These are phyloP conservation scores for Polymixis lichenea DNA, from an alignment of 2,888 invertebrate genomes.

Conservation along the genomic window DNA sequence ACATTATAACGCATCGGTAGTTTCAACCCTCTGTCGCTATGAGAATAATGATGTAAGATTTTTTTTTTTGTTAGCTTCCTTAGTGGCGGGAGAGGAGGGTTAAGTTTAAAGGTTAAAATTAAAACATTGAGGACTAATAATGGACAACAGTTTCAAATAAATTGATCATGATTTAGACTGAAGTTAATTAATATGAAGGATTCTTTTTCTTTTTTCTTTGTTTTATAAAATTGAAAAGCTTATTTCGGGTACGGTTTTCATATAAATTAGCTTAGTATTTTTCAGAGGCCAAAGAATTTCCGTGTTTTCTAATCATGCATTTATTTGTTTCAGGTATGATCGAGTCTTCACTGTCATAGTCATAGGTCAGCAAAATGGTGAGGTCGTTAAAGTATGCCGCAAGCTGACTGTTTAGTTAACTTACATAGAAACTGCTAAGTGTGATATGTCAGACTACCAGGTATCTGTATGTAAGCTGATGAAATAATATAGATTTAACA, in stretches of 20 bases:
- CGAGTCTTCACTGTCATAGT: not conserved
- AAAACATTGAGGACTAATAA: not conserved
- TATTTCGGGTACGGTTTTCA: not conserved
- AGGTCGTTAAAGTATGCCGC: not conserved
- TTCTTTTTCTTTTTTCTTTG: not conserved
- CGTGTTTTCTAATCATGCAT: not conserved
- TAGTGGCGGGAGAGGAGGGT: conserved; percentile 23
- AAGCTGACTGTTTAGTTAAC: not conserved
- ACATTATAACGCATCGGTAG: conserved; percentile 79
- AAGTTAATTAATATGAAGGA: not conserved
- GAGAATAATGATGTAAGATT: conserved; percentile 55
- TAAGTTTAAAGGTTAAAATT: not conserved
- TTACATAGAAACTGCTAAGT: not conserved
- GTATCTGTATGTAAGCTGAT: not conserved
- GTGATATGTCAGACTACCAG: not conserved
- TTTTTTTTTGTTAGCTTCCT: conserved; percentile 48
- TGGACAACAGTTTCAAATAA: not conserved
- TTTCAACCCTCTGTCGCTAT: conserved; percentile 64
- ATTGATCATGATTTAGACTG: not conserved
- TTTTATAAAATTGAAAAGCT: not conserved
- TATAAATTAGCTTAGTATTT: not conserved
- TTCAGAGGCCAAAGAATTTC: not conserved
- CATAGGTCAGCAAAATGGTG: not conserved
- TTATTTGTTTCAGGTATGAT: conserved; percentile 59
- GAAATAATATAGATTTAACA: not conserved